Evolutionary conservation across 2,888 invertebrate species (phyloP).

Genomic region (Metallyticus violacea): DNA sequence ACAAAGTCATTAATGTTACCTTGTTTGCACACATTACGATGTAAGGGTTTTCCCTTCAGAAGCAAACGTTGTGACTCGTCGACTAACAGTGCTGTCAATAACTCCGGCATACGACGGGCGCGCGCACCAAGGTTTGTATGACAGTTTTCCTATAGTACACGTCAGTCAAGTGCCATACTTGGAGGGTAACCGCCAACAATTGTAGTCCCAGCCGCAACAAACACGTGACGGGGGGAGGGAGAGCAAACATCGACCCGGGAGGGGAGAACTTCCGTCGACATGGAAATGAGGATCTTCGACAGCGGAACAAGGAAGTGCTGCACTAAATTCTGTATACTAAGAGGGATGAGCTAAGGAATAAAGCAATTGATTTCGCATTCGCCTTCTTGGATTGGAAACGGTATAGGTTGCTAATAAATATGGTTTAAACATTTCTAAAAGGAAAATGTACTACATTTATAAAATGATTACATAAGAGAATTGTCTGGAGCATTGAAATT

Average conservation of each 20-base stretch:
- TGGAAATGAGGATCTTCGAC: neutral
- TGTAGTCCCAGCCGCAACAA: neutral
- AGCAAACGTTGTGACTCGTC: neutral
- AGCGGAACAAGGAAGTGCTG: neutral
- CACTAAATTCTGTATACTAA: too few species aligned
- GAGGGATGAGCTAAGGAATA: too few species aligned
- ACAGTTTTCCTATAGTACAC: conserved; percentile 7
- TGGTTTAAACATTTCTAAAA: too few species aligned
- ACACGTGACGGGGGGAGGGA: neutral
- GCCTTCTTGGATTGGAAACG: too few species aligned
- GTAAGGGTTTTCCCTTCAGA: neutral
- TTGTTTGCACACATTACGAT: neutral
- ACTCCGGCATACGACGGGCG: neutral
- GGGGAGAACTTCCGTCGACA: neutral
- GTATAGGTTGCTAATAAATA: too few species aligned
- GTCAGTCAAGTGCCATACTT: neutral
- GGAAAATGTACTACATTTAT: too few species aligned
- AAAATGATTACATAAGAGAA: too few species aligned
- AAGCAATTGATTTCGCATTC: too few species aligned
- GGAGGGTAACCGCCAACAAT: conserved; percentile 6
- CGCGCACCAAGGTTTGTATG: neutral
- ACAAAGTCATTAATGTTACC: too few species aligned
- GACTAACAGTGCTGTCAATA: neutral
- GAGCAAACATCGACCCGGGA: neutral
- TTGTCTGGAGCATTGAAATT: too few species aligned